These are phyloP conservation scores for Manacus vitellinus DNA, from an alignment of 2,113 vertebrate species.

Conservation along the genomic window DNA sequence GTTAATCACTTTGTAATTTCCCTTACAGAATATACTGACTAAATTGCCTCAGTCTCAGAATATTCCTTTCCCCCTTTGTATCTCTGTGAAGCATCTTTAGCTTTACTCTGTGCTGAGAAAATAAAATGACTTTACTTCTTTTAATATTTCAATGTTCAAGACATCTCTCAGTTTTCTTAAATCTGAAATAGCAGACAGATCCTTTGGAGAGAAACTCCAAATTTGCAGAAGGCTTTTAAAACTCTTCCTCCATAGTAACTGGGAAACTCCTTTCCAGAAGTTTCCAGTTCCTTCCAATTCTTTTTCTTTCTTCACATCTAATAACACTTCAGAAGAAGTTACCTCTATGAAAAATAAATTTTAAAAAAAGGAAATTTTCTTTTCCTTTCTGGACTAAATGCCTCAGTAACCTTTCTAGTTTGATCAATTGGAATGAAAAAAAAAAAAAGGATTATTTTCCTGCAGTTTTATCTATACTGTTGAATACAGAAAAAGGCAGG, in stretches of 20 bases:
- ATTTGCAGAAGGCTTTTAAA: background rate
- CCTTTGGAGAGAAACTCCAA: background rate
- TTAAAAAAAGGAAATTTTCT: background rate
- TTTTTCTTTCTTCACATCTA: background rate
- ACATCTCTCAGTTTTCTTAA: background rate
- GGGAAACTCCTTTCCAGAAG: background rate
- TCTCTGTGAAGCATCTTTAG: background rate
- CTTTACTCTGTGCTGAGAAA: background rate
- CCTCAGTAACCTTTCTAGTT: background rate
- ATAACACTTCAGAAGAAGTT: background rate
- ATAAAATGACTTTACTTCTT: background rate
- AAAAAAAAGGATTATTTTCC: background rate
- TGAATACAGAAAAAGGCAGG: background rate
- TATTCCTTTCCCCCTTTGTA: background rate
- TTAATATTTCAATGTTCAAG: background rate
- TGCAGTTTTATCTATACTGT: background rate
- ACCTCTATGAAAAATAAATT: background rate
- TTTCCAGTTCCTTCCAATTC: background rate
- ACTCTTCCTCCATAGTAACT: background rate
- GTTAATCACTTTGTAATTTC: slow-evolving; percentile 14
- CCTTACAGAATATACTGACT: background rate
- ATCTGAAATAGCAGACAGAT: background rate
- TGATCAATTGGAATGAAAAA: background rate
- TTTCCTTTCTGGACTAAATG: background rate
- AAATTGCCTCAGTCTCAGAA: background rate